phyloP scores from a whole-genome alignment of 2,888 invertebrate genomes.

The Agrypnus murinus region DNA sequence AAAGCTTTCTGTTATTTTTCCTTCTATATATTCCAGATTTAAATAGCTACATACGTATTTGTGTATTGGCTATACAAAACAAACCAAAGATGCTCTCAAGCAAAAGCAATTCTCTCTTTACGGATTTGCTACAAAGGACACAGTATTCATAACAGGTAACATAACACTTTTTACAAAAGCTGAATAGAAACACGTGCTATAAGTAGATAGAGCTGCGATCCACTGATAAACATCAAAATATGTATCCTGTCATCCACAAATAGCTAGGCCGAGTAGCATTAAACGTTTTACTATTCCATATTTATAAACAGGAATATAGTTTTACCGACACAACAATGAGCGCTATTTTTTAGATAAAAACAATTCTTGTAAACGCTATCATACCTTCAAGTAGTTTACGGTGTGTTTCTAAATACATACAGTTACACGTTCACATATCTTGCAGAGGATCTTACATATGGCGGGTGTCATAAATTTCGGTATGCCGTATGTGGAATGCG shows the following conservation, averaged over 20 bases:
- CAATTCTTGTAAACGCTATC: constrained; percentile 42
- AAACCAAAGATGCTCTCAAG: no score
- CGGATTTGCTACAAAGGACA: no score
- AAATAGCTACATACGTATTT: no score
- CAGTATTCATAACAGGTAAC: no score
- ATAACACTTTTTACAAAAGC: not conserved
- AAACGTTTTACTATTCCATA: constrained; percentile 41
- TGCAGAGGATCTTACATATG: constrained; percentile 34
- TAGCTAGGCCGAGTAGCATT: constrained; percentile 36
- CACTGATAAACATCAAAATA: constrained; percentile 47
- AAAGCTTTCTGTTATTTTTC: no score
- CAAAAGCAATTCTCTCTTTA: no score
- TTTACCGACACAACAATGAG: constrained; percentile 42
- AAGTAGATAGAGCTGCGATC: constrained; percentile 39
- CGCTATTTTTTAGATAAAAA: constrained; percentile 33
- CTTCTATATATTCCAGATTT: no score
- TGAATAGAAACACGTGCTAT: constrained; percentile 42
- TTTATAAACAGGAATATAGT: constrained; percentile 42
- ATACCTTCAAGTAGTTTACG: constrained; percentile 36
- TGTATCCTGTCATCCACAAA: constrained; percentile 43
- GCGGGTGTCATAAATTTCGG: constrained; percentile 40
- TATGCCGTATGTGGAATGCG: not conserved
- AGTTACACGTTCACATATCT: constrained; percentile 43
- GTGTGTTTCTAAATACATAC: constrained; percentile 37
- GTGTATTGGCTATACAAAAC: no score